phyloP scores from a whole-genome alignment of 2,888 invertebrate species.

The Poecilus cupreus region DNA sequence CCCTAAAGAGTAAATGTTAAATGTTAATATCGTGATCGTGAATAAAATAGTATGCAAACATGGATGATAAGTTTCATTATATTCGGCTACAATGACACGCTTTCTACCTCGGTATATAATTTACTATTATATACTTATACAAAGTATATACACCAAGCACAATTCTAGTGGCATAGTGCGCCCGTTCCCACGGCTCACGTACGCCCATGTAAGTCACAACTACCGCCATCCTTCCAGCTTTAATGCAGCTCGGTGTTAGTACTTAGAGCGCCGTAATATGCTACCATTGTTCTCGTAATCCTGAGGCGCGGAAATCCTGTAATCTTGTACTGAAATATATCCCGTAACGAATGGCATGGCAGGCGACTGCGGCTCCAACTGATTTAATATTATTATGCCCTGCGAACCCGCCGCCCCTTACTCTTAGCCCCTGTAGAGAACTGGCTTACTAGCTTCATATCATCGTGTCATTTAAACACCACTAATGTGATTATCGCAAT shows the following conservation, averaged over 20 bases:
- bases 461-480: conserved; percentile 5
- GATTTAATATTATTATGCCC: conserved; percentile 59
- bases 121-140: too few relatives aligned
- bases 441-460: conserved; percentile 15
- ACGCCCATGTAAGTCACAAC: neutral
- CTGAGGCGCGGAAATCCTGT: conserved; percentile 56
- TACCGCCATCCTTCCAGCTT: conserved; percentile 3
- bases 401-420: conserved; percentile 20
- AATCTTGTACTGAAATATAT: conserved; percentile 59
- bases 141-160: too few relatives aligned
- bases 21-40: too few relatives aligned
- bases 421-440: neutral
- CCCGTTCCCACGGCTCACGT: neutral
- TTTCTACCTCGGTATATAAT: too few relatives aligned
- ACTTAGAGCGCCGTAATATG: conserved; percentile 63
- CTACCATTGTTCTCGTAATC: conserved; percentile 63
- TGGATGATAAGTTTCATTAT: too few relatives aligned
- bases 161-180: too few relatives aligned
- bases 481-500: conserved; percentile 27
- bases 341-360: conserved; percentile 52
- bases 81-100: too few relatives aligned
- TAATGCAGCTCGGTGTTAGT: conserved; percentile 55
- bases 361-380: conserved; percentile 5
- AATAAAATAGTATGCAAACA: too few relatives aligned
- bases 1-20: too few relatives aligned